Evolutionary conservation across 37 sponge, comb jelly and placozoan species (phyloP).

Genomic region (Agelas oroides): DNA sequence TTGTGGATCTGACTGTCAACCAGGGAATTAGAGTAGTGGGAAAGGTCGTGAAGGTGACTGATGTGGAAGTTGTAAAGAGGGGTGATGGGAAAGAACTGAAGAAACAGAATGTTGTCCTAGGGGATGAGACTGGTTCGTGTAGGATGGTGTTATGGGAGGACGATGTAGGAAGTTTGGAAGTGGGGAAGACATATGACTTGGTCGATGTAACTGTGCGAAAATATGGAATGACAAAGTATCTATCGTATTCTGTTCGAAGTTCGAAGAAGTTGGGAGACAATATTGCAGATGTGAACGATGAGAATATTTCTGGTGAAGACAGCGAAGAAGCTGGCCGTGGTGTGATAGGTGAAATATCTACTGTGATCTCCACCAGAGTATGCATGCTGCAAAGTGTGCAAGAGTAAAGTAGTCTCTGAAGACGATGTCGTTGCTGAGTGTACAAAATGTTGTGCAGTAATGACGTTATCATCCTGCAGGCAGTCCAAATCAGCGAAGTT

Average conservation of each 20-base stretch:
- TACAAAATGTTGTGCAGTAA: no score
- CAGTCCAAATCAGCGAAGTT: no score
- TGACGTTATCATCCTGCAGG: no score
- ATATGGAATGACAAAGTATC: neutral
- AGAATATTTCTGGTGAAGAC: no score
- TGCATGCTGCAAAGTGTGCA: no score
- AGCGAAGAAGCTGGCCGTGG: no score
- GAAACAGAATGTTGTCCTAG: neutral
- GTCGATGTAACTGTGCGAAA: neutral
- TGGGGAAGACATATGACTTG: neutral
- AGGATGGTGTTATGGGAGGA: slow-evolving; percentile 18
- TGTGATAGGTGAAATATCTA: no score
- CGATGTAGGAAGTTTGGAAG: neutral
- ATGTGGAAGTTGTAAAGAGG: neutral
- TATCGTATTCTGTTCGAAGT: neutral
- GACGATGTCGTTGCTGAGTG: no score
- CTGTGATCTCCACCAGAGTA: no score
- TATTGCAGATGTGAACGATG: no score
- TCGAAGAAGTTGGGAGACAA: no score
- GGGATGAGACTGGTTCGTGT: neutral
- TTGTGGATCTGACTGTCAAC: neutral
- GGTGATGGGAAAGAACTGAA: neutral
- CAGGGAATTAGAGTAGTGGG: neutral
- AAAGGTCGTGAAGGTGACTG: neutral
- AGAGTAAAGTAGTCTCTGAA: no score